These are phyloP conservation scores for Clunio marinus DNA, from an alignment of 2,888 invertebrate species.

Conservation along the genomic window DNA sequence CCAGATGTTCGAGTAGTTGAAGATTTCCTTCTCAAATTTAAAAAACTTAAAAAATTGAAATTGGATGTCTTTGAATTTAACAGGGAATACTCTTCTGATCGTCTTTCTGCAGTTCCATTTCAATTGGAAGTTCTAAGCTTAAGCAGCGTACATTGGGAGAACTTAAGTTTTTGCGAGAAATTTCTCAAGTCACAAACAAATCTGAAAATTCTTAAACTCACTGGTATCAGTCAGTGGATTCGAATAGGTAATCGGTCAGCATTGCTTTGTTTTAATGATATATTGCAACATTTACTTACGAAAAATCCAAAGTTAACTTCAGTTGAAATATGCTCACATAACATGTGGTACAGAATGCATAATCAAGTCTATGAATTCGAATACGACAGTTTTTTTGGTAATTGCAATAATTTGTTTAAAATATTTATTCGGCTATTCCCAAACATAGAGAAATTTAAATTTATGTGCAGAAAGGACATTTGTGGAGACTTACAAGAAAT, in stretches of 20 bases:
- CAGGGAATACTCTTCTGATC: neutral
- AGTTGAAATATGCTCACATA: neutral
- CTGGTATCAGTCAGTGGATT: no score
- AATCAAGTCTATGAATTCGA: neutral
- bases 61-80: slow-evolving; percentile 3
- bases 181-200: slow-evolving; percentile 14
- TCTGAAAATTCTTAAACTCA: neutral
- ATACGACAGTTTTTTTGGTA: neutral
- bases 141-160: slow-evolving; percentile 18
- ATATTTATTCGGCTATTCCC: slow-evolving; percentile 12
- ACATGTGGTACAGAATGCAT: neutral
- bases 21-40: slow-evolving; percentile 1
- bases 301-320: neutral
- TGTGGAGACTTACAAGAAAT: neutral
- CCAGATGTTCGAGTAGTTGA: slow-evolving; percentile 23
- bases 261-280: neutral
- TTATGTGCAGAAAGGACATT: neutral
- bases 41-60: neutral
- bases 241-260: neutral
- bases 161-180: neutral
- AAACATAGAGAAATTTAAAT: neutral
- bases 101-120: neutral
- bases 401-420: neutral
- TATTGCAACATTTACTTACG: slow-evolving; percentile 4
- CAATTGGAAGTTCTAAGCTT: neutral